Percentiles rank a stretch among this genome's conserved stretches.
Conservation (phyloP, 2,888 invertebrate genomes). For the Drosophila koepferae region DNA sequence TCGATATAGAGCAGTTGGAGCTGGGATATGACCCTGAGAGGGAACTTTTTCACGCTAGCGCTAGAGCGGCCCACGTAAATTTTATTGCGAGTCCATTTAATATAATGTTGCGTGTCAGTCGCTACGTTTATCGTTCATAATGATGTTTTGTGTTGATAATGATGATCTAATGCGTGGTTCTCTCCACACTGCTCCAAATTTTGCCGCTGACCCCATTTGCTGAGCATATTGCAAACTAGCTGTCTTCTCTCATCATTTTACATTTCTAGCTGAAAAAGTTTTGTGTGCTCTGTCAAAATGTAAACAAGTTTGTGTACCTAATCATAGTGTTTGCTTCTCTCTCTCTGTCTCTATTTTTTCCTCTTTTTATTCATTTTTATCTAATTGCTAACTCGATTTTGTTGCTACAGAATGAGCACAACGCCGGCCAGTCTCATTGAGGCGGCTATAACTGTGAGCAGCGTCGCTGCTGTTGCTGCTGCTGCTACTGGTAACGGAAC, state of each 20-base stretch:
- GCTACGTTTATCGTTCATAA: conserved; percentile 19
- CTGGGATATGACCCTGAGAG: conserved; percentile 61
- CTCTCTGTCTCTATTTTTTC: background rate
- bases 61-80: conserved; percentile 21
- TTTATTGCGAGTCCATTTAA: conserved; percentile 29
- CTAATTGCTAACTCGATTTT: conserved; percentile 25
- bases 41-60: conserved; percentile 20
- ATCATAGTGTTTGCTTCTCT: conserved; percentile 11
- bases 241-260: conserved; percentile 20
- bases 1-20: conserved; percentile 55
- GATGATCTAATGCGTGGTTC: conserved; percentile 59
- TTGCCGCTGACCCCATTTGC: conserved; percentile 59
- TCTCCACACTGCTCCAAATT: conserved; percentile 43
- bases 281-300: conserved; percentile 24
- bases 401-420: conserved; percentile 77
- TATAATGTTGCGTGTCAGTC: conserved; percentile 62
- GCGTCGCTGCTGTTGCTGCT: conserved; percentile 50
- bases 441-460: conserved; percentile 71
- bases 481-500: conserved; percentile 39
- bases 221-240: conserved; percentile 32
- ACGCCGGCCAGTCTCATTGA: conserved; percentile 81
- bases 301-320: conserved; percentile 15
- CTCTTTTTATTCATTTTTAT: conserved; percentile 13
- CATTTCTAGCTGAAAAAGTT: conserved; percentile 19
- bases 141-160: conserved; percentile 22